phyloP scores from a whole-genome alignment of 1,140 invertebrate species.

The Hypsibius dujardini region DNA sequence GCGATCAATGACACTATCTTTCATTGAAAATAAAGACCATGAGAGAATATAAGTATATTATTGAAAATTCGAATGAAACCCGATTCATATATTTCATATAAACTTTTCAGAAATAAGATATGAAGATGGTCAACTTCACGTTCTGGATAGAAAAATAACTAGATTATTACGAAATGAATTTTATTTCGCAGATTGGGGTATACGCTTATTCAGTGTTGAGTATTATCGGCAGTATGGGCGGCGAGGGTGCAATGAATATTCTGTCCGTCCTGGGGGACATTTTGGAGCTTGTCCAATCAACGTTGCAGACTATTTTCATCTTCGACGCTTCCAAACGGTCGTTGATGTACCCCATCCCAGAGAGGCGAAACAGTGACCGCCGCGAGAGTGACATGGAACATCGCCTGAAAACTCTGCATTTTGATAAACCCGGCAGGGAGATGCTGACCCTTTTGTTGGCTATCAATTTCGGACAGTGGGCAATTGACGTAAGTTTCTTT shows the following conservation, averaged over 20 bases:
- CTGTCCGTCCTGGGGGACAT: not conserved
- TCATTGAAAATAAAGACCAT: not conserved
- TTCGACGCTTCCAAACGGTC: constrained; percentile 49
- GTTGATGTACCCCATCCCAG: not conserved
- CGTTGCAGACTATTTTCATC: constrained; percentile 81
- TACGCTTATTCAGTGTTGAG: constrained; percentile 84
- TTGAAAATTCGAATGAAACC: not conserved
- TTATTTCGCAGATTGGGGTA: constrained; percentile 58
- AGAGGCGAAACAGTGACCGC: not conserved
- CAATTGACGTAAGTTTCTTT: constrained; percentile 39
- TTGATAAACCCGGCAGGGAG: constrained; percentile 40
- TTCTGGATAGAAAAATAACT: not conserved
- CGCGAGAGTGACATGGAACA: not conserved
- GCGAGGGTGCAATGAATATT: not conserved
- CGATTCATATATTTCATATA: constrained; percentile 38
- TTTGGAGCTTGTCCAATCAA: constrained; percentile 41
- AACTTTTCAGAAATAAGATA: constrained; percentile 52
- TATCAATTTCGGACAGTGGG: constrained; percentile 81
- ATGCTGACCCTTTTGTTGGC: constrained; percentile 75
- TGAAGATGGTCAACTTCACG: not conserved
- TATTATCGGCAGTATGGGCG: constrained; percentile 54
- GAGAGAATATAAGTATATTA: not conserved
- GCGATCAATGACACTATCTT: not conserved
- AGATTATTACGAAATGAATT: not conserved
- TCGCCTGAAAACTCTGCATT: not conserved